Evolutionary conservation across 2,797 vertebrate genomes (phyloP).

Genomic region (Gymnoscopelus braueri): DNA sequence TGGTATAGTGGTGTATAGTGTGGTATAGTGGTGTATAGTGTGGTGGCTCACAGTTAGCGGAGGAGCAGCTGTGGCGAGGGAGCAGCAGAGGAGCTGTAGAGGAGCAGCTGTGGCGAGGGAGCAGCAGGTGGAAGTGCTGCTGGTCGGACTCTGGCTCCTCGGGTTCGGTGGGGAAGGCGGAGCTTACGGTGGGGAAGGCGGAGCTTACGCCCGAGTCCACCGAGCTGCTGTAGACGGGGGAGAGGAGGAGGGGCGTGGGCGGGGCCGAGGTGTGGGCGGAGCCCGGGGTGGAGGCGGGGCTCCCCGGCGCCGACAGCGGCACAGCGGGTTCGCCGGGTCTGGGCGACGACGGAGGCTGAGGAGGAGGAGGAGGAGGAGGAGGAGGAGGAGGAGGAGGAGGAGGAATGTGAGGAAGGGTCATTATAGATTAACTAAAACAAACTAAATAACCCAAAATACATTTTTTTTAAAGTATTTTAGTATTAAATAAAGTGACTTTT

Average conservation of each 20-base stretch:
- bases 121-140: conserved; percentile 89
- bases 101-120: conserved; percentile 83
- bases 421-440: too few relatives aligned
- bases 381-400: too few relatives aligned
- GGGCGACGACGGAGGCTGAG: conserved; percentile 41
- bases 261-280: conserved; percentile 26
- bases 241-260: conserved; percentile 35
- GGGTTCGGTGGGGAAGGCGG: conserved; percentile 80
- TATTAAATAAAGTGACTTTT: too few relatives aligned
- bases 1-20: neutral
- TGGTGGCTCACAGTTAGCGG: conserved; percentile 79
- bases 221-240: conserved; percentile 78
- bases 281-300: conserved; percentile 19
- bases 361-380: too few relatives aligned
- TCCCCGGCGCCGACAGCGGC: conserved; percentile 10
- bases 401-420: too few relatives aligned
- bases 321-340: conserved; percentile 41
- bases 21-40: too few relatives aligned
- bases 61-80: conserved; percentile 84
- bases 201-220: conserved; percentile 82
- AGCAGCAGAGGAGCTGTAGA: conserved; percentile 88
- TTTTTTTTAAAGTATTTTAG: too few relatives aligned
- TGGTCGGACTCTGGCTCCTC: conserved; percentile 92
- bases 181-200: conserved; percentile 83
- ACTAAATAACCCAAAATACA: too few relatives aligned